phyloP scores from a whole-genome alignment of 2,797 vertebrate species.

The Emydoidea blandingii region DNA sequence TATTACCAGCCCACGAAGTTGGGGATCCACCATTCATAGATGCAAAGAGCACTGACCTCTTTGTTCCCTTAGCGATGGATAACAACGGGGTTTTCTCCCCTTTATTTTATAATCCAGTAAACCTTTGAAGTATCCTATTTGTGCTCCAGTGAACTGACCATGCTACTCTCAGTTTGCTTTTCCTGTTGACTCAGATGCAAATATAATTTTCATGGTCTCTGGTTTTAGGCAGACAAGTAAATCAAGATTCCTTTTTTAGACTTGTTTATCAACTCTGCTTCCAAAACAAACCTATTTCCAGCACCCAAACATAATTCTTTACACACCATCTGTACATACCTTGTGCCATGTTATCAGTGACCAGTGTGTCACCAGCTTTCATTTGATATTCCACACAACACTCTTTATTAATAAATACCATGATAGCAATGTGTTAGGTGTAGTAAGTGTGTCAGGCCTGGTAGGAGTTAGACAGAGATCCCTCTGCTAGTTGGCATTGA shows the following conservation, averaged over 20 bases:
- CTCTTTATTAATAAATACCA: not conserved
- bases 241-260: not conserved
- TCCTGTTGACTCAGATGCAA: not conserved
- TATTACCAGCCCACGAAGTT: not conserved
- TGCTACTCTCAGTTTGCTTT: not conserved
- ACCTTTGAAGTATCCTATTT: not conserved
- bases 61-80: not conserved
- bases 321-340: not conserved
- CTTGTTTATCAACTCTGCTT: not conserved
- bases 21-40: not conserved
- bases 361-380: not conserved
- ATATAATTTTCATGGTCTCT: not conserved
- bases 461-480: not conserved
- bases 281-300: not conserved
- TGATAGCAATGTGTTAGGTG: not conserved
- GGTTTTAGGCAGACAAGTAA: not conserved
- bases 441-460: not conserved
- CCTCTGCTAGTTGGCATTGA: not conserved
- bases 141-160: not conserved
- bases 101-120: not conserved
- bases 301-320: not conserved
- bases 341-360: not conserved
- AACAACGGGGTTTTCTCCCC: not conserved
- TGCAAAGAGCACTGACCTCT: not conserved
- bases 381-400: not conserved